Percentiles rank a stretch among this genome's conserved stretches.
phyloP scores from a whole-genome alignment of 2,113 vertebrate genomes.

The Calyptommatus sinebrachiatus region DNA sequence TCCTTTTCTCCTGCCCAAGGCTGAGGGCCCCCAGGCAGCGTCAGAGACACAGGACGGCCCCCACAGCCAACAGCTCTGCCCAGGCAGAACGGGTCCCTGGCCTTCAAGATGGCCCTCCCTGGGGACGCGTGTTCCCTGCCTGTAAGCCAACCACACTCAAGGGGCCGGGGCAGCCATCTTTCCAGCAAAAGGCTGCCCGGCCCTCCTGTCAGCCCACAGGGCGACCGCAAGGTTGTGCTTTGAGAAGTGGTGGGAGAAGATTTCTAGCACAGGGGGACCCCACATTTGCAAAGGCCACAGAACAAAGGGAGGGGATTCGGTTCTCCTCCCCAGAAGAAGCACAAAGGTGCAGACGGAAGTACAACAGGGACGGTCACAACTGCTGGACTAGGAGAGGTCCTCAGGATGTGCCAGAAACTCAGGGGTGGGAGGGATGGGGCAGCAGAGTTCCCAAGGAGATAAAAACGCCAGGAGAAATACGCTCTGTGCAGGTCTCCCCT shows the following conservation, averaged over 20 bases:
- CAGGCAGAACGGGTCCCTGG: background rate
- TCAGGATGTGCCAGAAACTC: background rate
- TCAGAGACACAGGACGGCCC: background rate
- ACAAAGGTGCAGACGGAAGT: background rate
- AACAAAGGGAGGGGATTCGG: constrained; percentile 23
- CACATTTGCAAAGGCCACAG: constrained; percentile 48
- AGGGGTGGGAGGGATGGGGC: constrained; percentile 12
- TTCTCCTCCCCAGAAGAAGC: background rate
- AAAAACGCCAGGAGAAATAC: constrained; percentile 28
- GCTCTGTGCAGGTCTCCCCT: constrained; percentile 30
- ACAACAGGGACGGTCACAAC: constrained; percentile 24
- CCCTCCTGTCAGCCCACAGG: background rate
- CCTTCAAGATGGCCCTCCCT: background rate
- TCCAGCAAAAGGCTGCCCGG: background rate
- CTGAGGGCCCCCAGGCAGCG: background rate
- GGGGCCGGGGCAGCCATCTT: constrained; percentile 15
- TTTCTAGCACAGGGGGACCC: constrained; percentile 34
- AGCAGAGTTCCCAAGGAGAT: constrained; percentile 11
- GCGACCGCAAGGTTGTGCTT: constrained; percentile 7
- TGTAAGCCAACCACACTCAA: background rate
- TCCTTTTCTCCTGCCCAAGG: background rate
- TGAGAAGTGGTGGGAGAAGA: constrained; percentile 5
- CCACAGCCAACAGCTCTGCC: background rate
- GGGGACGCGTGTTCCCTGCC: background rate
- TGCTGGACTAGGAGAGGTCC: background rate